phyloP scores from a whole-genome alignment of 2,888 invertebrate species.

The Caenorhabditis macrosperma region DNA sequence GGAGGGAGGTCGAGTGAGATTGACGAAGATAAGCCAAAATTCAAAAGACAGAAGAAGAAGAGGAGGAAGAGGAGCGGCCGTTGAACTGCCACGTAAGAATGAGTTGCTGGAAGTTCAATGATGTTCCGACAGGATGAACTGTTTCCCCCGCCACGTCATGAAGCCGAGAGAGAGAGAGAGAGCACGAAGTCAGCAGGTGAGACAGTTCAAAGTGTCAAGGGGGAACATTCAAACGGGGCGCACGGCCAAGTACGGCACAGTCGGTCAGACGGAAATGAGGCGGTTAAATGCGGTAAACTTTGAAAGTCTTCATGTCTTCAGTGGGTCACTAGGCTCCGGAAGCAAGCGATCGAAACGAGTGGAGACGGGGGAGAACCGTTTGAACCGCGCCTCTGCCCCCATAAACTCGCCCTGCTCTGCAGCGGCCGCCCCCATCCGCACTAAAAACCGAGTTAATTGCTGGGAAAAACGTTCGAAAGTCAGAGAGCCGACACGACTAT shows the following conservation, averaged over 20 bases:
- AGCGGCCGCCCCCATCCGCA: neutral
- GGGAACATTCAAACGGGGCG: neutral
- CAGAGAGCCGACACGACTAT: conserved; percentile 38
- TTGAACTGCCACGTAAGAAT: neutral
- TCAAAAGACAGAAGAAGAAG: neutral
- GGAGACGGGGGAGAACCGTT: neutral
- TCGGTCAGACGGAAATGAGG: conserved; percentile 25
- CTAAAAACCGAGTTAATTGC: conserved; percentile 25
- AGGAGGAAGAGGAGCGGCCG: neutral
- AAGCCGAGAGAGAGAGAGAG: too few relatives aligned
- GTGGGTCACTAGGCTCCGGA: neutral
- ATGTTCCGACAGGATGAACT: too few relatives aligned
- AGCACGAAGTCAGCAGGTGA: too few relatives aligned
- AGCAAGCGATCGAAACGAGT: neutral
- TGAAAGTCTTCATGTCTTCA: neutral
- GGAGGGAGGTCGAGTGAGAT: neutral
- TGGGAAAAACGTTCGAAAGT: conserved; percentile 42
- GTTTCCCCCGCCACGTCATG: too few relatives aligned
- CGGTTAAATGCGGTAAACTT: conserved; percentile 42
- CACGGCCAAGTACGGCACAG: neutral
- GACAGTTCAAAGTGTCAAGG: too few relatives aligned
- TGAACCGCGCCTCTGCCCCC: neutral
- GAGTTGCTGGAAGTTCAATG: too few relatives aligned
- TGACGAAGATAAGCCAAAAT: neutral
- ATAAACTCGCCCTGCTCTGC: neutral